phyloP scores from a whole-genome alignment of 2,888 invertebrate species.

The Neoaliturus tenellus region DNA sequence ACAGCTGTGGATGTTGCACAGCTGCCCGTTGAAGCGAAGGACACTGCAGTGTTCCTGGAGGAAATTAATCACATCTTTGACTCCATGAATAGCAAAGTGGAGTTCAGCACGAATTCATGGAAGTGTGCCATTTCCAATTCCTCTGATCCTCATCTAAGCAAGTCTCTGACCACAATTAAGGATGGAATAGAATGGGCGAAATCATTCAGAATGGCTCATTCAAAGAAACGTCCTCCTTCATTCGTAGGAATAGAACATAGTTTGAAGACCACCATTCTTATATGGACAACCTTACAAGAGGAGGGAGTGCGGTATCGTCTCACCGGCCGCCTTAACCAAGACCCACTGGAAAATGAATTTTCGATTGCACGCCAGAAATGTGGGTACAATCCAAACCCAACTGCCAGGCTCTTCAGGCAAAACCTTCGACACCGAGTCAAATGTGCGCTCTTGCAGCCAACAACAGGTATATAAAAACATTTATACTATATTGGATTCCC shows the following conservation, averaged over 20 bases:
- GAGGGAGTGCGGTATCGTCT: neutral
- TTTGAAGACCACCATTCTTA: neutral
- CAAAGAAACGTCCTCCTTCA: slow-evolving; percentile 1
- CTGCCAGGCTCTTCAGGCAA: neutral
- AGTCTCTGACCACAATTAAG: neutral
- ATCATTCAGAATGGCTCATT: neutral
- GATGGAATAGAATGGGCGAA: slow-evolving; percentile 2
- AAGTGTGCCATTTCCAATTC: slow-evolving; percentile 23
- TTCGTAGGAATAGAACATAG: slow-evolving; percentile 13
- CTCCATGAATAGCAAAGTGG: slow-evolving; percentile 28
- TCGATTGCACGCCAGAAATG: neutral
- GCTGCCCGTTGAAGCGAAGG: slow-evolving; percentile 13
- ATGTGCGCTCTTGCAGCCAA: neutral
- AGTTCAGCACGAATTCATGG: slow-evolving; percentile 14
- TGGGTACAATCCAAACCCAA: slow-evolving; percentile 6
- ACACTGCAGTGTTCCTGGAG: slow-evolving; percentile 22
- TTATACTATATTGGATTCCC: too few species aligned
- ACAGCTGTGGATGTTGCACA: slow-evolving; percentile 10
- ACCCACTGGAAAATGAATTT: slow-evolving; percentile 34
- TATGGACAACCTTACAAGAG: neutral
- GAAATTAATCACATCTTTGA: slow-evolving; percentile 35
- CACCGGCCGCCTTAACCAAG: slow-evolving; percentile 8
- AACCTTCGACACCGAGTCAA: neutral
- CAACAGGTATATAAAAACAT: too few species aligned
- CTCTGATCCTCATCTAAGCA: neutral